phyloP scores from a whole-genome alignment of 2,888 invertebrate species.

The Dascillus cervinus region DNA sequence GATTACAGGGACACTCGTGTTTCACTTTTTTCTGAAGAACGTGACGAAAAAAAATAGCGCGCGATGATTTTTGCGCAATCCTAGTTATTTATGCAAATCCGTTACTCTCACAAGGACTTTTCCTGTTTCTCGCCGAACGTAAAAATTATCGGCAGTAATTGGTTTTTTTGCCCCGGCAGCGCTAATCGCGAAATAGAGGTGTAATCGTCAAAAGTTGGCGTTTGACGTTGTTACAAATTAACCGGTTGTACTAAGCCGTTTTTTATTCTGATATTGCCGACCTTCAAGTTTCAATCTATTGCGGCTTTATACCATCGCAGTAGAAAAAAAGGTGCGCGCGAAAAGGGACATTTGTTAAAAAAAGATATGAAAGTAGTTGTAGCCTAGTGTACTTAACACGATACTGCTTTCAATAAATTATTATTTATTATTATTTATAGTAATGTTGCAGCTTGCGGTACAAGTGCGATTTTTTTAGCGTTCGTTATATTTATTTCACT shows the following conservation, averaged over 20 bases:
- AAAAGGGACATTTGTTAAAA: too few relatives aligned
- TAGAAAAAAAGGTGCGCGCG: too few relatives aligned
- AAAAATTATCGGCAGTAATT: too few relatives aligned
- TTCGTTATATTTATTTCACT: slow-evolving; percentile 2
- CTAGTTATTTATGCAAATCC: too few relatives aligned
- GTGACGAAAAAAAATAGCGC: too few relatives aligned
- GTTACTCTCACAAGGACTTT: too few relatives aligned
- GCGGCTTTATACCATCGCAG: too few relatives aligned
- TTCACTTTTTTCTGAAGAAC: slow-evolving; percentile 1
- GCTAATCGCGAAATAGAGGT: slow-evolving; percentile 5
- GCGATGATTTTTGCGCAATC: too few relatives aligned
- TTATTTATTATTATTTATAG: slow-evolving; percentile 7
- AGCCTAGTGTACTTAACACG: too few relatives aligned
- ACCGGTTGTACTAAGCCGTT: slow-evolving; percentile 4
- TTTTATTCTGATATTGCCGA: slow-evolving; percentile 2
- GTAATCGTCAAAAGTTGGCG: slow-evolving; percentile 1
- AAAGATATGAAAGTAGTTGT: too few relatives aligned
- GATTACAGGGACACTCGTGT: slow-evolving; percentile 2
- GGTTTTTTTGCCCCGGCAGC: background rate
- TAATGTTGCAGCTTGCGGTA: slow-evolving; percentile 6
- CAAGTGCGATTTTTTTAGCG: background rate
- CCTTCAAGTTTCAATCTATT: slow-evolving; percentile 4
- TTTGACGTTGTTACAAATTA: background rate
- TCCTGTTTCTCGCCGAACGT: too few relatives aligned
- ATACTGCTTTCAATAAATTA: too few relatives aligned